These are phyloP conservation scores for Pungitius pungitius DNA, from an alignment of 2,113 vertebrate genomes.

Conservation along the genomic window DNA sequence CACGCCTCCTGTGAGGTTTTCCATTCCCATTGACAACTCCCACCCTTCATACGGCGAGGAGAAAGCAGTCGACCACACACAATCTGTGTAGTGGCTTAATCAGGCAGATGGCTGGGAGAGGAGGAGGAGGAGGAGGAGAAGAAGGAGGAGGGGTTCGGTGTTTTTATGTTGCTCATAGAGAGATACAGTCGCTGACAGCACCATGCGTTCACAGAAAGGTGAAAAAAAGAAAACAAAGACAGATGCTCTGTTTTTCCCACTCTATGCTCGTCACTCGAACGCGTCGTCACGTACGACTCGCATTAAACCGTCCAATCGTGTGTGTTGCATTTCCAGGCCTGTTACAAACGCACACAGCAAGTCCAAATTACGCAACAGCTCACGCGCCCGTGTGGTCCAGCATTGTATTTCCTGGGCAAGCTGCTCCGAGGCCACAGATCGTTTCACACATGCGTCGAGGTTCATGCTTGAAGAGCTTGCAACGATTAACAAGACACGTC, in stretches of 20 bases:
- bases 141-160: slow-evolving; percentile 19
- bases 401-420: slow-evolving; percentile 22
- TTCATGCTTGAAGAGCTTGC: slow-evolving; percentile 30
- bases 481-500: not conserved
- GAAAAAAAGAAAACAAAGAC: slow-evolving; percentile 26
- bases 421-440: slow-evolving; percentile 52
- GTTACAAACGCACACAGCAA: slow-evolving; percentile 35
- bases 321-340: slow-evolving; percentile 18
- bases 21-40: slow-evolving; percentile 18
- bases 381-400: slow-evolving; percentile 6
- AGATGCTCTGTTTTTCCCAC: slow-evolving; percentile 12
- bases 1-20: slow-evolving; percentile 41
- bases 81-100: slow-evolving; percentile 49
- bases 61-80: slow-evolving; percentile 49
- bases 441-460: slow-evolving; percentile 10
- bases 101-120: slow-evolving; percentile 55
- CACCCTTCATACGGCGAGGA: not conserved
- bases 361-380: slow-evolving; percentile 56
- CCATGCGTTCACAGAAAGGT: slow-evolving; percentile 14
- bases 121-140: slow-evolving; percentile 26
- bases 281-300: slow-evolving; percentile 20
- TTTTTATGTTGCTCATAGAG: slow-evolving; percentile 46
- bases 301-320: slow-evolving; percentile 27
- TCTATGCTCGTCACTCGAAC: slow-evolving; percentile 20
- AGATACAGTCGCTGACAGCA: slow-evolving; percentile 30